These are phyloP conservation scores for Tachysurus fulvidraco DNA, from an alignment of 2,113 vertebrate genomes.

Conservation along the genomic window DNA sequence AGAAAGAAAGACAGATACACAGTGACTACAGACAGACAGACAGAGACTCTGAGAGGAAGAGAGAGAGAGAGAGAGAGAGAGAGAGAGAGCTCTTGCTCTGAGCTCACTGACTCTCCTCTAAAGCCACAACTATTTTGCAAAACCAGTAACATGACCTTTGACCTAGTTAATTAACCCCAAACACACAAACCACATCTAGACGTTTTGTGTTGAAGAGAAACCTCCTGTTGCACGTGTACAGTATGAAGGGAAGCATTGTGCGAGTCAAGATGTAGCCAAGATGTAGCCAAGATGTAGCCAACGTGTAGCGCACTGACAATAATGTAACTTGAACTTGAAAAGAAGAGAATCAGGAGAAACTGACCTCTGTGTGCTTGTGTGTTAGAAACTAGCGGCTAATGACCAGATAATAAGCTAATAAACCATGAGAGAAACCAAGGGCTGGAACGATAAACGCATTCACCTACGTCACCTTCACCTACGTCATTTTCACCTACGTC, in stretches of 20 bases:
- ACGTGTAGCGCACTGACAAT: no score
- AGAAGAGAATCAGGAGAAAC: neutral
- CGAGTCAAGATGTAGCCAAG: no score
- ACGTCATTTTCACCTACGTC: no score
- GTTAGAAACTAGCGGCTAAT: no score
- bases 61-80: slow-evolving; percentile 1
- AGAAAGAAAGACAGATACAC: slow-evolving; percentile 37
- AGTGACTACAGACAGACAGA: neutral
- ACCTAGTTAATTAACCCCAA: neutral
- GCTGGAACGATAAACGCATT: neutral
- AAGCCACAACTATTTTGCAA: neutral
- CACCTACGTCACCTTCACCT: no score
- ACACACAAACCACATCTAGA: neutral
- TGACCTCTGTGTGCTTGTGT: neutral
- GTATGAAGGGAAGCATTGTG: no score
- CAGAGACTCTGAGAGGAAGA: neutral
- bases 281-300: no score
- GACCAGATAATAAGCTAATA: neutral
- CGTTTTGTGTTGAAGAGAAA: no score
- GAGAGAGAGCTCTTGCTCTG: neutral
- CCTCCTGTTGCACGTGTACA: no score
- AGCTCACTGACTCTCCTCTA: neutral
- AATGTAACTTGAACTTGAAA: no score
- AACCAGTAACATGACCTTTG: neutral
- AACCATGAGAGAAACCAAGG: neutral